phyloP scores from a whole-genome alignment of 2,113 vertebrate species.

The Sinocyclocheilus anophthalmus region DNA sequence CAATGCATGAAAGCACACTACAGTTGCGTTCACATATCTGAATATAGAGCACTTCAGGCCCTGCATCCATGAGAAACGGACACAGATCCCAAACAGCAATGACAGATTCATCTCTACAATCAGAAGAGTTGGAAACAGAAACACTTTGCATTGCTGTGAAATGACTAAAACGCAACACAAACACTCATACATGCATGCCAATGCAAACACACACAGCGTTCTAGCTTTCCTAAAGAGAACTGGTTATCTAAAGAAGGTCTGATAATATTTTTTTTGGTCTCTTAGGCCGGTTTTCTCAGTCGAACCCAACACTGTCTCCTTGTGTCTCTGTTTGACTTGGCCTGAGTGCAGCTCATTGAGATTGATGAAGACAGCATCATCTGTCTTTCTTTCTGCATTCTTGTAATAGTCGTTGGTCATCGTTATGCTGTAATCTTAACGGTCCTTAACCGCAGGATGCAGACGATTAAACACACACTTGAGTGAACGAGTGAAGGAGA shows the following conservation, averaged over 20 bases:
- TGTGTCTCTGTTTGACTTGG: constrained; percentile 40
- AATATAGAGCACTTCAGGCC: too few relatives aligned
- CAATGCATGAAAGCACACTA: too few relatives aligned
- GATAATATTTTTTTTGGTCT: constrained; percentile 46
- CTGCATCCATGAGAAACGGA: neutral
- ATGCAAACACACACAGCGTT: neutral
- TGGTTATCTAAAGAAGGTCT: constrained; percentile 27
- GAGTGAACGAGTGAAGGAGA: constrained; percentile 12
- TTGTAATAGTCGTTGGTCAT: neutral
- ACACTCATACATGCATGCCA: neutral
- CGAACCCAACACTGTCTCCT: neutral
- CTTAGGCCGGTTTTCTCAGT: neutral
- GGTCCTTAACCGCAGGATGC: constrained; percentile 32
- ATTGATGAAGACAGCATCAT: constrained; percentile 14
- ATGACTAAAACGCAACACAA: neutral
- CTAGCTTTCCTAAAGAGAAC: neutral
- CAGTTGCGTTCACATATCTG: neutral
- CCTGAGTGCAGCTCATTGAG: constrained; percentile 18
- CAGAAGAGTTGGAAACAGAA: neutral
- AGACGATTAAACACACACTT: constrained; percentile 13
- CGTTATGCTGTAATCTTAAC: neutral
- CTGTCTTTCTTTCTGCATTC: constrained; percentile 5
- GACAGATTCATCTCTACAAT: neutral
- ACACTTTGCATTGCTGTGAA: neutral
- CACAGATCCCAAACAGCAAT: neutral